Evolutionary conservation across 2,113 vertebrate species (phyloP), one percentile per base, ranked within the genome.

Genomic region (Empidonax alnorum): DNA sequence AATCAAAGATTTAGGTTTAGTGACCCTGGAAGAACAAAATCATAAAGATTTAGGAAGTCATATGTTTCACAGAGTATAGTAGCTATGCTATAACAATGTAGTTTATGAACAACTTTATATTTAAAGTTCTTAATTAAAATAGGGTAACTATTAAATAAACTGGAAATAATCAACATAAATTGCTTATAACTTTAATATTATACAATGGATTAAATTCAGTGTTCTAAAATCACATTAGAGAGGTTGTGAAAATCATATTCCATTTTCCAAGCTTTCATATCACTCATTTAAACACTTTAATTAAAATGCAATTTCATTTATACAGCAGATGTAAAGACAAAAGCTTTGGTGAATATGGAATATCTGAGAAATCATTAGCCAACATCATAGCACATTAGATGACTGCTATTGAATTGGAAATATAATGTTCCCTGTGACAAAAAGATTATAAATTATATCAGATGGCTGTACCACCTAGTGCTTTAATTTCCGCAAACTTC

Each of bases 281-380:
- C 74, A 62, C 25, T 42, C 56, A 91, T 85, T 91, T 90, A 69
- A 76, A 53, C 46, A 63, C 24, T 85, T 90, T 96, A 87, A 95
- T 97, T 97, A 96, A 98, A 97, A 93, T 96, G 84, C 72, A 96
- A 97, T 97, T 97, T 91, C 19, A 94, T 58, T 75, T 95, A 63
- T 56, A 85, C 58, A 85, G 63, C 82, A 96, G 65, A 90, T 92
- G 73, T 87, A 94, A 80, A 96, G 89, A 95, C 68, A 94, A 96
- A 97, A 94, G 80, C 78, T 94, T 95, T 95, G 68, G 78, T 73
- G 92, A 95, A 96, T 78, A 90, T 63, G 55, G 81, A 88, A 91
- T 91, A 94, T 94, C 76, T 95, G 87, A 97, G 87, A 94, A 93
- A 94, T 76, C 58, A 93, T 95, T 95, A 96, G 77, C 62, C 71